Conservation (phyloP, 2,888 invertebrate genomes). For the Pseudococcus viburni region DNA sequence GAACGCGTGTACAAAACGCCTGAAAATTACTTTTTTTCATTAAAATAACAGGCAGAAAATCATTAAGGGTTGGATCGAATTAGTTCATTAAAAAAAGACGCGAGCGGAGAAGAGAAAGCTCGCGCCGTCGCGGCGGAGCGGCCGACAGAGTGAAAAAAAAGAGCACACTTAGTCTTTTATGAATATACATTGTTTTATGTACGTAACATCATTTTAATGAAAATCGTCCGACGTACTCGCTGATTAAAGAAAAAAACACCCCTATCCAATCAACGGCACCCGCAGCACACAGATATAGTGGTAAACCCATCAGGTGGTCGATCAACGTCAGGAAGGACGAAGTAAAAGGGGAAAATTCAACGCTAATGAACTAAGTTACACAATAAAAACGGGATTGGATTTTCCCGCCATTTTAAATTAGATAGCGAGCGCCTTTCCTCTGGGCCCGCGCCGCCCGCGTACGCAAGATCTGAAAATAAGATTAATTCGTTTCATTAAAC, state of each 20-base stretch:
- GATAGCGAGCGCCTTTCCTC: conserved; percentile 54
- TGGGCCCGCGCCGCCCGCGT: background rate
- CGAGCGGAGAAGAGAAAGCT: background rate
- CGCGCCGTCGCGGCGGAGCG: background rate
- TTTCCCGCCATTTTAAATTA: conserved; percentile 63
- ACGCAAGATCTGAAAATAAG: conserved; percentile 61
- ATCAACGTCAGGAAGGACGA: conserved; percentile 63
- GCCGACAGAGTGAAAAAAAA: background rate
- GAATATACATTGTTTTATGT: conserved; percentile 62
- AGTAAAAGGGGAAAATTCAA: conserved; percentile 63
- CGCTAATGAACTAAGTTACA: conserved; percentile 65
- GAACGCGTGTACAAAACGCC: conserved; percentile 36
- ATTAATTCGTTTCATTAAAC: conserved; percentile 65
- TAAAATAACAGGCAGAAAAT: conserved; percentile 45
- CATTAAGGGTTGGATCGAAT: conserved; percentile 54
- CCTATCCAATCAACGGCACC: conserved; percentile 64
- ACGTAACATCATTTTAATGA: conserved; percentile 61
- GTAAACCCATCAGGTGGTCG: conserved; percentile 65
- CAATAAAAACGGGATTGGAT: conserved; percentile 65
- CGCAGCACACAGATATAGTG: conserved; percentile 60
- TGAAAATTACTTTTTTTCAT: conserved; percentile 55
- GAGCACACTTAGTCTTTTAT: conserved; percentile 56
- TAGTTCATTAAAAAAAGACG: conserved; percentile 51
- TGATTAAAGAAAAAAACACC: conserved; percentile 63
- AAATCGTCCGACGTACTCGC: conserved; percentile 63